Conservation (phyloP, 2,113 vertebrate species). For the Climacteris rufus region DNA sequence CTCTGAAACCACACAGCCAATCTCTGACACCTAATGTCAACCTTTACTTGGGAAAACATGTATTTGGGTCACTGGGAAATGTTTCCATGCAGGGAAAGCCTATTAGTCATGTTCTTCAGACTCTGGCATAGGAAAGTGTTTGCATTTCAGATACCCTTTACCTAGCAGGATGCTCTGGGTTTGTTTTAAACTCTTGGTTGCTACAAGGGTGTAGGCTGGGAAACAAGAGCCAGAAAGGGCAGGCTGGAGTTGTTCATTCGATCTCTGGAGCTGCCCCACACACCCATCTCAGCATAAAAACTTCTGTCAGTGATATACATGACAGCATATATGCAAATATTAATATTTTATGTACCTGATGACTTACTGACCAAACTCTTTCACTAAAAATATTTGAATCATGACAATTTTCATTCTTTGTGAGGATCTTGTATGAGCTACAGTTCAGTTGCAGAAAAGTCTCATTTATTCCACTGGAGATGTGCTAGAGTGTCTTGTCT, state of each 20-base stretch:
- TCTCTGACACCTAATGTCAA: not conserved
- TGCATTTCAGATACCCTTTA: not conserved
- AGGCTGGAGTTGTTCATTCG: not conserved
- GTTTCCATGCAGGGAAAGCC: accelerated
- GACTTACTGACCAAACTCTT: not conserved
- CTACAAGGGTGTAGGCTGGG: not conserved
- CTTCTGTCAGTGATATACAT: not conserved
- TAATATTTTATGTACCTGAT: not conserved
- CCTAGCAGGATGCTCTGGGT: not conserved
- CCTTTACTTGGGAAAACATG: not conserved
- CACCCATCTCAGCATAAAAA: not conserved
- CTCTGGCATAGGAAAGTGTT: not conserved
- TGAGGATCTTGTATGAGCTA: not conserved
- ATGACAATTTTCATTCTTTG: not conserved
- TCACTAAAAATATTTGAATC: not conserved
- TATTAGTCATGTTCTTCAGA: not conserved
- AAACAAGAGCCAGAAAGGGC: not conserved
- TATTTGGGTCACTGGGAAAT: not conserved
- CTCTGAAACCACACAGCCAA: not conserved
- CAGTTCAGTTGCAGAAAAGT: not conserved
- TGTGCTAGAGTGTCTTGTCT: not conserved
- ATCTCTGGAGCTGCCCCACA: not conserved
- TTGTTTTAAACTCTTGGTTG: not conserved
- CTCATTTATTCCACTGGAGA: not conserved
- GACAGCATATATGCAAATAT: not conserved